A percentile compares a stretch with the other conserved stretches of the same genome.
These are phyloP conservation scores for Bellardia bayeri DNA, from an alignment of 2,888 invertebrate genomes.

Conservation along the genomic window DNA sequence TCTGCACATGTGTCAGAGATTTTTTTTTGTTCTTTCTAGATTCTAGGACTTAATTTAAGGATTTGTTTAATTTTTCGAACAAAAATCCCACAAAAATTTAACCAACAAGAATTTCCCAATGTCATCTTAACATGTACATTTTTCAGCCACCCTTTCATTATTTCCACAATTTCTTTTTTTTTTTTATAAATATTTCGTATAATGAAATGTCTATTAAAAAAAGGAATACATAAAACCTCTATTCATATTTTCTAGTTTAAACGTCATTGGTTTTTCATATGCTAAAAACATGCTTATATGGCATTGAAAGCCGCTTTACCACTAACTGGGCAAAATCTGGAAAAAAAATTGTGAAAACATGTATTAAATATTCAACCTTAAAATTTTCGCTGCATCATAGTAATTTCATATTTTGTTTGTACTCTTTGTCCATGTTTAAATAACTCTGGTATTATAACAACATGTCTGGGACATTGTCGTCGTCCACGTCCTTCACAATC, in stretches of 20 bases:
- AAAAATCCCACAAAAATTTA: constrained; percentile 45
- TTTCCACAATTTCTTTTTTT: background rate
- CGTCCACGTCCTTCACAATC: constrained; percentile 1
- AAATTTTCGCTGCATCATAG: constrained; percentile 59
- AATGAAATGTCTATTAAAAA: constrained; percentile 25
- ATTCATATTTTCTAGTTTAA: constrained; percentile 30
- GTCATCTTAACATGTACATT: background rate
- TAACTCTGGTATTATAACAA: constrained; percentile 43
- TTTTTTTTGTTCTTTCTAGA: background rate
- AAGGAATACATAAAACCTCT: constrained; percentile 5
- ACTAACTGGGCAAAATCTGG: background rate
- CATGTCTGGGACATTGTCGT: constrained; percentile 55
- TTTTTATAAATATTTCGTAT: constrained; percentile 1
- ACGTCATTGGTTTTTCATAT: constrained; percentile 5
- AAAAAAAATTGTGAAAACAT: constrained; percentile 6
- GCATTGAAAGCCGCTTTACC: constrained; percentile 48
- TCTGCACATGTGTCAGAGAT: background rate
- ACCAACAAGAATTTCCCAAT: constrained; percentile 7
- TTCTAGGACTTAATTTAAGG: background rate
- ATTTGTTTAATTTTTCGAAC: background rate
- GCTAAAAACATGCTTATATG: constrained; percentile 33
- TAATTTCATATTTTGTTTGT: constrained; percentile 8
- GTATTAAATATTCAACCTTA: constrained; percentile 66
- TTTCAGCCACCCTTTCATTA: constrained; percentile 40
- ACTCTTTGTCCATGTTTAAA: constrained; percentile 30